A percentile compares a stretch with the other conserved stretches of the same genome.
Evolutionary conservation across 2,888 invertebrate species (phyloP).

Genomic region (Dolichomitus sp.): DNA sequence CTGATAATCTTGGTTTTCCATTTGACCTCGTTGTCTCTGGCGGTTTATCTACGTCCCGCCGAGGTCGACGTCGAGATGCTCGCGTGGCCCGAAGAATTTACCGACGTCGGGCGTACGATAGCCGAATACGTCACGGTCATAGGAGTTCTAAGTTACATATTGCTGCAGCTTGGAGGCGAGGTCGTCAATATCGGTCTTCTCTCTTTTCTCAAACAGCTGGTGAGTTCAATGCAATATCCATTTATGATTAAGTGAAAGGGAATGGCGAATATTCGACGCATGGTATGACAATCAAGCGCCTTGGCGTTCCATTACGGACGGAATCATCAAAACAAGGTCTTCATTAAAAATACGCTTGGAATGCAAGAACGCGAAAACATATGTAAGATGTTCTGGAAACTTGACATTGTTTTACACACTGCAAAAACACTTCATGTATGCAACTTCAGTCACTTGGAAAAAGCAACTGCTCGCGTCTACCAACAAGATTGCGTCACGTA

Average conservation of each 20-base stretch:
- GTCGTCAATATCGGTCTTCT: conserved; percentile 97
- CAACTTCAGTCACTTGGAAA: conserved; percentile 4
- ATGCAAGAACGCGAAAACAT: neutral
- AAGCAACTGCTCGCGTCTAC: conserved; percentile 8
- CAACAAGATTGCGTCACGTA: conserved; percentile 33
- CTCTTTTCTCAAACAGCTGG: conserved; percentile 97
- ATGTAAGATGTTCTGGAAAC: neutral
- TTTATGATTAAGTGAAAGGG: neutral
- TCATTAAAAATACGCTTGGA: neutral
- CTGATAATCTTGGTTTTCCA: conserved; percentile 96
- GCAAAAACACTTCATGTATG: conserved; percentile 14
- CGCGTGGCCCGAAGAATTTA: conserved; percentile 87
- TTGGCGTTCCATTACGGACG: neutral
- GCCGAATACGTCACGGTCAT: conserved; percentile 94
- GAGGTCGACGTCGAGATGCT: conserved; percentile 88
- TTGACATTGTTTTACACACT: neutral
- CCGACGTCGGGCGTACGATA: conserved; percentile 85
- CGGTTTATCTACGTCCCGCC: conserved; percentile 96
- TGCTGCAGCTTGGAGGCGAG: conserved; percentile 97
- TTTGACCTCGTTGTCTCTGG: conserved; percentile 94
- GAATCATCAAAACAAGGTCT: neutral
- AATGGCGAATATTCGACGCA: conserved; percentile 17
- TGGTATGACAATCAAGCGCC: neutral
- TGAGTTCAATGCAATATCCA: conserved; percentile 85
- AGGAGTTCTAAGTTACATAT: conserved; percentile 95